Evolutionary conservation across 2,888 invertebrate species (phyloP).

Genomic region (Heliconius ismenius): DNA sequence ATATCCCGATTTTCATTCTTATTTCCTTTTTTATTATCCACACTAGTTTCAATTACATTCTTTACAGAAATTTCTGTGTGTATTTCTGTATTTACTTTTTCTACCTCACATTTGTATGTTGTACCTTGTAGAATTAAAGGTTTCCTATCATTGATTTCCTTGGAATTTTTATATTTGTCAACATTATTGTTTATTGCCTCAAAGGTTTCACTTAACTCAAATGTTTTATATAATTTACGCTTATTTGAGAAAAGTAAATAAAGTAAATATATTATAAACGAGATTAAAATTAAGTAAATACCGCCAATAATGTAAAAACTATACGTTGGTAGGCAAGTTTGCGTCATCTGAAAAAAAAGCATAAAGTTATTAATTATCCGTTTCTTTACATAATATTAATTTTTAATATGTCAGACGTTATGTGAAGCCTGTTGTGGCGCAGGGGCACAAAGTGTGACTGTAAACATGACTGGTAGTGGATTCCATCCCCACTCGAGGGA

Average conservation of each 20-base stretch:
- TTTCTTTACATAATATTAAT: not conserved
- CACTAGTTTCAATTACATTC: not conserved
- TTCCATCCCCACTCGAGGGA: no score
- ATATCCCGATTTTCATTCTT: not conserved
- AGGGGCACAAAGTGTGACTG: no score
- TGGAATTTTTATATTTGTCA: not conserved
- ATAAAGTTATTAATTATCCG: not conserved
- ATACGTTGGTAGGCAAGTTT: not conserved
- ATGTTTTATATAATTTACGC: conserved; percentile 2
- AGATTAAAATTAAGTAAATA: conserved; percentile 3
- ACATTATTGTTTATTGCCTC: not conserved
- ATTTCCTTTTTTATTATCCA: not conserved
- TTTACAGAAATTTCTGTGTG: not conserved
- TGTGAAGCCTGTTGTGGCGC: no score
- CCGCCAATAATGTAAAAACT: not conserved
- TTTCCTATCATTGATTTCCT: not conserved
- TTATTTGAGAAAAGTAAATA: not conserved
- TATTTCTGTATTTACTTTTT: not conserved
- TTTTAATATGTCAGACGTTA: not conserved
- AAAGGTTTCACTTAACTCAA: not conserved
- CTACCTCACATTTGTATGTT: not conserved
- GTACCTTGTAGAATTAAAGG: not conserved
- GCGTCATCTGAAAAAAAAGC: not conserved
- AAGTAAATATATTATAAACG: conserved; percentile 7
- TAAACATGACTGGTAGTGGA: no score